Percentiles rank a stretch among this genome's conserved stretches.
Evolutionary conservation across 2,113 vertebrate genomes (phyloP).

Genomic region (Aviceda subcristata): DNA sequence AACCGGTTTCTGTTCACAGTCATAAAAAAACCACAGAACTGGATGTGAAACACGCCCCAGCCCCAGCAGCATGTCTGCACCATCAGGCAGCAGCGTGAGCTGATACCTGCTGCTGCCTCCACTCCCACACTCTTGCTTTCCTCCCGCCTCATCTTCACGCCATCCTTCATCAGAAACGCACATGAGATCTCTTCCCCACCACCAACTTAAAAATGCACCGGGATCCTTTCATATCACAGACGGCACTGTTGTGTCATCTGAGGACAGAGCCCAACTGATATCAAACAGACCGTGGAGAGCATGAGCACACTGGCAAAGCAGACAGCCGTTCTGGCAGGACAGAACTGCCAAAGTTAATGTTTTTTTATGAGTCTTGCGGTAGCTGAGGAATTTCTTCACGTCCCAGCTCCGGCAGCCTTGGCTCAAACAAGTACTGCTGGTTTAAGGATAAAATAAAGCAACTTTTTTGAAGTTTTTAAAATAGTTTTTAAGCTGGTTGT

Average conservation of each 20-base stretch:
- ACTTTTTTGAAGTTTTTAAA: background rate
- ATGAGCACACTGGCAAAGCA: background rate
- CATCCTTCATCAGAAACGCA: background rate
- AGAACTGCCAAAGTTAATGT: background rate
- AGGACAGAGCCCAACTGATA: background rate
- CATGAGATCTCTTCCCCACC: background rate
- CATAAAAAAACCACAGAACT: background rate
- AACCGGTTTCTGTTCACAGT: background rate
- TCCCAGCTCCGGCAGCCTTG: background rate
- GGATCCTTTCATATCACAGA: background rate
- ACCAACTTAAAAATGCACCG: rapidly evolving
- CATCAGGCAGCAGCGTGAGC: rapidly evolving
- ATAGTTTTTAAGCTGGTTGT: background rate
- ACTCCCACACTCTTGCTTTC: background rate
- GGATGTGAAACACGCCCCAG: background rate
- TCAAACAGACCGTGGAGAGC: background rate
- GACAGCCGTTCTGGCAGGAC: background rate
- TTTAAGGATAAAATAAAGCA: background rate
- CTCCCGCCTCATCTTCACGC: background rate
- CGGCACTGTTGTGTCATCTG: background rate
- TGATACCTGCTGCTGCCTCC: background rate
- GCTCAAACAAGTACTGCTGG: background rate
- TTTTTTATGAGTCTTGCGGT: background rate
- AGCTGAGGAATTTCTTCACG: background rate
- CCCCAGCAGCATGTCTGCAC: background rate